Evolutionary conservation across 2,797 vertebrate species (phyloP).

Genomic region (Trachurus trachurus): DNA sequence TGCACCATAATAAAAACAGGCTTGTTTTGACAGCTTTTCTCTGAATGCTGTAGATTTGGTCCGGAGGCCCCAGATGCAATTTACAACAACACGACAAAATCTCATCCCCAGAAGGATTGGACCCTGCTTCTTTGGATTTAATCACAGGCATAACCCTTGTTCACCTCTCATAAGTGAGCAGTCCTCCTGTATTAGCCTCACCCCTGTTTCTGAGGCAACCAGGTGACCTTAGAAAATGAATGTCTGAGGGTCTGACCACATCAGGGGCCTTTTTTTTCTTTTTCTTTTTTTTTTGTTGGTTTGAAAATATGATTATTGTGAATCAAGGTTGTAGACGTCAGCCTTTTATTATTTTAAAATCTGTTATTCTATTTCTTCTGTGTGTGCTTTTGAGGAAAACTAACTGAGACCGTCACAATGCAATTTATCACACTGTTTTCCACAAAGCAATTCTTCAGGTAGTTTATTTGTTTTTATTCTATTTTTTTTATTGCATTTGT

Average conservation of each 20-base stretch:
- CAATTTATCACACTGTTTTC: not conserved
- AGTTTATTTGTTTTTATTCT: not conserved
- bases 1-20: conserved; percentile 38
- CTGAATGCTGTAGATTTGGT: conserved; percentile 43
- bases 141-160: conserved; percentile 79
- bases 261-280: conserved; percentile 62
- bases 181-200: conserved; percentile 82
- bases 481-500: not conserved
- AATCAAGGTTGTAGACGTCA: not conserved
- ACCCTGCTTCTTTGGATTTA: conserved; percentile 78
- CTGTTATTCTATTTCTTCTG: not conserved
- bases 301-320: conserved; percentile 55
- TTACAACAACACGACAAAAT: conserved; percentile 62
- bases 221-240: conserved; percentile 70
- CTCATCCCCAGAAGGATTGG: conserved; percentile 52
- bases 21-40: conserved; percentile 51
- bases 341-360: not conserved
- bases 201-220: conserved; percentile 83
- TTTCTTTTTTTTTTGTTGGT: conserved; percentile 54
- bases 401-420: not conserved
- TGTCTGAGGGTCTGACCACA: conserved; percentile 67
- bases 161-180: conserved; percentile 85
- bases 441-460: not conserved
- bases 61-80: conserved; percentile 50
- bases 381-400: not conserved